Evolutionary conservation across 2,888 invertebrate species (phyloP), one percentile per base, ranked within the genome.

Genomic region (Mythimna lalbum): DNA sequence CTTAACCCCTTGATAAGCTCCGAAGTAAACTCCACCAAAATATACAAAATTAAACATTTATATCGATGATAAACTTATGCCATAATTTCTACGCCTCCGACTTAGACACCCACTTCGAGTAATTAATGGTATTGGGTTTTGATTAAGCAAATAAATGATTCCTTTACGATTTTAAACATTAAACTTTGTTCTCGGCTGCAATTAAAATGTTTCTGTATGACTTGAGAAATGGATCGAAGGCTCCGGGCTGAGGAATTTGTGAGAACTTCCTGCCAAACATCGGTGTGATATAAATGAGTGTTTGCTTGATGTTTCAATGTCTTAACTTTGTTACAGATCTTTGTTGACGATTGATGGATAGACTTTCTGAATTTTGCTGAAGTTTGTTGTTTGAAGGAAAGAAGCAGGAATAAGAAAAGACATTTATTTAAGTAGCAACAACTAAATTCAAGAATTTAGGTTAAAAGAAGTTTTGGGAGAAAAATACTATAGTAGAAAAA

Each of bases 131-230:
- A 91, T 91, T 88, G 89, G 88, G 85, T 88, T 89, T 89, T 91
- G 92, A 92, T 92, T 91, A 91, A 87, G 89, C 87, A 92, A 92
- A 92, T 91, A 92, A 92, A 92, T 91, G 89, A 88, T 89, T 87
- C 87, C 86, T 84, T 89, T 85, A 85, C 86, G 83, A 88, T 88
- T 90, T 87, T 86, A 84, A 85, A 89, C 86, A 86, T 88, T 86
- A 80, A 89, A 89, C 77, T 89, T 89, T 72, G 63, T 83, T 84
- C 74, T 72, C 70, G 63, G 76, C 76, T 72, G 86, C 87, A 81
- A 87, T 89, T 84, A 85, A 83, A 89, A 82, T 85, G 87, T 87
- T 88, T 89, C 83, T 87, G 88, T 87, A 81, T 86, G 78, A 87
- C 76, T 89, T 89, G 84, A 82, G 74, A 80, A 78, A 88, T 85